Conservation (phyloP, 2,797 vertebrate genomes). For the Paguma larvata region DNA sequence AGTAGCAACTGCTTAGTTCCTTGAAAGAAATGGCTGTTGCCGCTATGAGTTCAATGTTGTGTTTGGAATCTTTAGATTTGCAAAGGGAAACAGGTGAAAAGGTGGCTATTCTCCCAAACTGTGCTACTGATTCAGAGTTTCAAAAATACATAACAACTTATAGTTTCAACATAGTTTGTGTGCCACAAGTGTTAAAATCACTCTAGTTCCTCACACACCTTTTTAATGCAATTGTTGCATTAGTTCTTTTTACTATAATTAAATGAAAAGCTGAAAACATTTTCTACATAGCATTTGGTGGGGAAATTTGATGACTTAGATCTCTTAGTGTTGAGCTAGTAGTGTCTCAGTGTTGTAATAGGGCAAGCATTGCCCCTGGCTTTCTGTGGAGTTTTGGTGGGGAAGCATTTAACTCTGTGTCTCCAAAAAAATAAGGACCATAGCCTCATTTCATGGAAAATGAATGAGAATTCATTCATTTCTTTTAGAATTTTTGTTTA, state of each 20-base stretch:
- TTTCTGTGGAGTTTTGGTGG: neutral
- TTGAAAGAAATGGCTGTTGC: neutral
- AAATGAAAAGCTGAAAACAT: conserved; percentile 11
- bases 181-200: neutral
- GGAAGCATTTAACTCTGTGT: neutral
- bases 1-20: neutral
- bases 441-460: conserved; percentile 37
- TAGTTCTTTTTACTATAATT: neutral
- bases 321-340: neutral
- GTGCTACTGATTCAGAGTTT: neutral
- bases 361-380: neutral
- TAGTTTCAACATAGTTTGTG: neutral
- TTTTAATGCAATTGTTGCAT: conserved; percentile 13
- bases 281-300: neutral
- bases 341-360: neutral
- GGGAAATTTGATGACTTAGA: neutral
- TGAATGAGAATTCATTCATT: too few relatives aligned
- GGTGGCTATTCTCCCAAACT: neutral
- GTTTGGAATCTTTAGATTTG: neutral
- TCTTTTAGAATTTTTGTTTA: conserved; percentile 54
- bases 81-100: neutral
- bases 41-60: conserved; percentile 27
- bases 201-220: neutral
- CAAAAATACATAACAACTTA: neutral
- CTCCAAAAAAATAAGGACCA: neutral